phyloP scores from a whole-genome alignment of 2,888 invertebrate species.

The Heterodera filipjevi region DNA sequence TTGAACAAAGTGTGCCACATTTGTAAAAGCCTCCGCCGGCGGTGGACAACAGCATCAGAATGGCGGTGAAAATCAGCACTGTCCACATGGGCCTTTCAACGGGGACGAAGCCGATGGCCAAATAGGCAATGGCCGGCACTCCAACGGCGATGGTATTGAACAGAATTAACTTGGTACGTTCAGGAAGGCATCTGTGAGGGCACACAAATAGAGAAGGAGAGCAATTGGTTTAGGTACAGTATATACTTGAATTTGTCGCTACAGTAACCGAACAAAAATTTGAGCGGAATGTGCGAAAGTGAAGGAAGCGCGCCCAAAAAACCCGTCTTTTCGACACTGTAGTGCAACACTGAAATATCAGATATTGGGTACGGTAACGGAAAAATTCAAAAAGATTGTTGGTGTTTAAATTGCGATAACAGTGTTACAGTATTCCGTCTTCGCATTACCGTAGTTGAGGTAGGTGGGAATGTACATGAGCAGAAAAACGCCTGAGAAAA shows the following conservation, averaged over 20 bases:
- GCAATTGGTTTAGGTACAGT: neutral
- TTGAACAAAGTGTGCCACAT: slow-evolving; percentile 38
- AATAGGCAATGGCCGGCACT: slow-evolving; percentile 40
- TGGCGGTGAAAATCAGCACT: slow-evolving; percentile 34
- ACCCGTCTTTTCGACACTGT: slow-evolving; percentile 40
- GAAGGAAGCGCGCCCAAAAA: slow-evolving; percentile 38
- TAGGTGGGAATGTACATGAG: slow-evolving; percentile 42
- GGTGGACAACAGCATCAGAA: slow-evolving; percentile 37
- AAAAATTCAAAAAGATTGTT: too few species aligned
- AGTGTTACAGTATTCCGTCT: too few species aligned
- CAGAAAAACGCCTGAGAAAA: slow-evolving; percentile 38
- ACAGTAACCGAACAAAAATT: slow-evolving; percentile 38
- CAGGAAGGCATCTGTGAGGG: slow-evolving; percentile 47
- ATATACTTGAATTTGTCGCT: slow-evolving; percentile 39
- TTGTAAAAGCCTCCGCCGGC: slow-evolving; percentile 46
- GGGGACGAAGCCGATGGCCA: slow-evolving; percentile 47
- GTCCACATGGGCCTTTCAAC: slow-evolving; percentile 38
- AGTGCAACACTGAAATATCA: slow-evolving; percentile 33
- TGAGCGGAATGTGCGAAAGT: slow-evolving; percentile 43
- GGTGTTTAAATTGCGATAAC: too few species aligned
- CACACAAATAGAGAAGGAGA: neutral
- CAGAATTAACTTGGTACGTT: slow-evolving; percentile 55
- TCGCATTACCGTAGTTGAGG: slow-evolving; percentile 31
- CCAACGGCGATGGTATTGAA: slow-evolving; percentile 60
- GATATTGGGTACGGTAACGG: neutral